Evolutionary conservation across 2,113 vertebrate genomes (phyloP), one percentile per base, ranked within the genome.

Genomic region (Callionymus lyra): DNA sequence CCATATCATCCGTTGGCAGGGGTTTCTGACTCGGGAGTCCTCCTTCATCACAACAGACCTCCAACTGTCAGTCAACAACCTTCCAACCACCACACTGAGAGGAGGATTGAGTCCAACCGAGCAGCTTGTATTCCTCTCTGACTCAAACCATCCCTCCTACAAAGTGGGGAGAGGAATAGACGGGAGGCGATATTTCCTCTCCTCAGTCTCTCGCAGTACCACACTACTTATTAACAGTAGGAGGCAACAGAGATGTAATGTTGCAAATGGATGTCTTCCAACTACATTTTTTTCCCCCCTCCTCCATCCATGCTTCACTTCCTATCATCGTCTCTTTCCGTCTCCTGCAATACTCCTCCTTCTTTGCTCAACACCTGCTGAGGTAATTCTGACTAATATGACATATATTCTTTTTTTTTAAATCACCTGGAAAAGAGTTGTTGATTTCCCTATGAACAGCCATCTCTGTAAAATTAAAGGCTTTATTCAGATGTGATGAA

Each of bases 321-420:
- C 11, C n/a, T 15, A 44, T 55, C 47, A 53, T 49, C 16, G 68
- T 38, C 21, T 38, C 39, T 33, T 38, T 39, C 16, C 17, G 12
- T 37, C 19, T 44, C 61, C 41, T 37, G 31, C 38, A 12, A 18
- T 6, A n/a, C 50, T 38, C 35, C 37, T 55, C 33, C 59, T 38
- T 9, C 12, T 53, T 31, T 57, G 43, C 35, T 44, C 58, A 17
- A 50, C 80, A 80, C 66, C 67, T 74, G 81, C 75, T 80, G 56
- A 58, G 68, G 66, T 84, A 83, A 85, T 84, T 78, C 77, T 81
- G 72, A 75, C 70, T 86, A 82, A 85, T 81, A 70, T 86, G 83
- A 83, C 79, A 83, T 84, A 83, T 80, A 72, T 81, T 71, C 82
- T 69, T 81, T 79, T 65, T 82, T 66, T 71, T 83, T 68, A 84